Evolutionary conservation across 2,797 vertebrate species (phyloP).

Genomic region (Ammospiza maritima): DNA sequence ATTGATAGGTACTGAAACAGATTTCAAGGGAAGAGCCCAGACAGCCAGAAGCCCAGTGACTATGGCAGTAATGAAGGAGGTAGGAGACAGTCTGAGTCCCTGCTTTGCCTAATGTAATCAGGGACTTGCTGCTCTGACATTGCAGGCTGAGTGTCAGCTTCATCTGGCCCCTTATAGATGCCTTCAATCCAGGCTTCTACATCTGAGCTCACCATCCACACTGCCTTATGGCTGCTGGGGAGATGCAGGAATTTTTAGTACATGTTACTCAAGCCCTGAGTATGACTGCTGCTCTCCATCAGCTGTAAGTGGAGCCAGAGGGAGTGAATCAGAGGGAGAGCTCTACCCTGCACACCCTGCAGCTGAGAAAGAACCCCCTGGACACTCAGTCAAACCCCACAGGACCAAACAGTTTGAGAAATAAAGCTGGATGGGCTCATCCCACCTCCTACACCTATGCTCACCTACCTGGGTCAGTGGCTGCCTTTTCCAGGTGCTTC

Average conservation of each 20-base stretch:
- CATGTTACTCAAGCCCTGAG: not conserved
- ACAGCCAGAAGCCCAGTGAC: constrained; percentile 7
- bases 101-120: constrained; percentile 18
- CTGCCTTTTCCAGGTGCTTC: not conserved
- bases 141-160: not conserved
- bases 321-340: not conserved
- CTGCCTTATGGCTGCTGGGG: not conserved
- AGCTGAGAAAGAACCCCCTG: not conserved
- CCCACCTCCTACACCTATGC: not conserved
- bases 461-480: not conserved
- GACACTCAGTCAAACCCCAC: not conserved
- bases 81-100: constrained; percentile 30
- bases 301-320: not conserved
- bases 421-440: not conserved
- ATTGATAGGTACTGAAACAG: not conserved
- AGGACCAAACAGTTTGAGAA: not conserved
- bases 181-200: not conserved
- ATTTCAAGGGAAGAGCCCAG: not conserved
- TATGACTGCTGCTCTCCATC: not conserved
- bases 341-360: not conserved
- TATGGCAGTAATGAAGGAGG: constrained; percentile 10
- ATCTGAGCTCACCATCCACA: not conserved
- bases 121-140: not conserved
- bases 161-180: not conserved
- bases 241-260: not conserved